These are phyloP conservation scores for Erithacus rubecula DNA, from an alignment of 2,797 vertebrate species.

Conservation along the genomic window DNA sequence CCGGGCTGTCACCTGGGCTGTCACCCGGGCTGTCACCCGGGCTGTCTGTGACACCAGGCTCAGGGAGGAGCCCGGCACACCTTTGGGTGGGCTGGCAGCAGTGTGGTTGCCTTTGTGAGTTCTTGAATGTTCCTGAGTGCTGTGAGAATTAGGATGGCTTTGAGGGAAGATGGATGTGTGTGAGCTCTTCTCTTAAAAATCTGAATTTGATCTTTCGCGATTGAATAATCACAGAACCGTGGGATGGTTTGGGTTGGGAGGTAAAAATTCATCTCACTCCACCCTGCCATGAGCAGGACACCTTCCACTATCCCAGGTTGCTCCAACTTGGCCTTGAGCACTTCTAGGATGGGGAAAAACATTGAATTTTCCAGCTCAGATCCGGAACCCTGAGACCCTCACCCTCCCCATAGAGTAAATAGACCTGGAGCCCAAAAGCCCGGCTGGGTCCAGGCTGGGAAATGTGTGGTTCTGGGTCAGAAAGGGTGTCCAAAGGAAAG, in stretches of 20 bases:
- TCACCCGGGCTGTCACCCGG: too few species aligned
- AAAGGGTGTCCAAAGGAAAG: neutral
- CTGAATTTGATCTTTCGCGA: too few species aligned
- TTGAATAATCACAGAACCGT: rapidly evolving
- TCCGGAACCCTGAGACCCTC: neutral
- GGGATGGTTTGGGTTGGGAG: neutral
- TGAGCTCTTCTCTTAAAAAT: rapidly evolving
- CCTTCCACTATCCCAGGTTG: rapidly evolving
- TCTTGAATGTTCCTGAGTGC: rapidly evolving
- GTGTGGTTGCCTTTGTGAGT: rapidly evolving
- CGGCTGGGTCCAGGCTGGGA: neutral
- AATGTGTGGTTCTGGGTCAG: rapidly evolving
- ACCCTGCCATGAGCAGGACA: neutral
- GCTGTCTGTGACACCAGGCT: neutral
- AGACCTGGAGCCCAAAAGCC: neutral
- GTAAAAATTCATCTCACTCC: neutral
- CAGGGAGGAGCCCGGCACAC: too few species aligned
- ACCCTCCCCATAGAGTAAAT: neutral
- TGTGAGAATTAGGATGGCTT: rapidly evolving
- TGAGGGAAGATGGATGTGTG: rapidly evolving
- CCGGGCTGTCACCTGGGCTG: neutral
- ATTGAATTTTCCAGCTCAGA: neutral
- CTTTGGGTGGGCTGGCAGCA: neutral
- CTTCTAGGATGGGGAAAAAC: neutral
- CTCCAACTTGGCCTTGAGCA: neutral